Conservation (phyloP, 2,113 vertebrate species). For the Rhynchomys soricoides region DNA sequence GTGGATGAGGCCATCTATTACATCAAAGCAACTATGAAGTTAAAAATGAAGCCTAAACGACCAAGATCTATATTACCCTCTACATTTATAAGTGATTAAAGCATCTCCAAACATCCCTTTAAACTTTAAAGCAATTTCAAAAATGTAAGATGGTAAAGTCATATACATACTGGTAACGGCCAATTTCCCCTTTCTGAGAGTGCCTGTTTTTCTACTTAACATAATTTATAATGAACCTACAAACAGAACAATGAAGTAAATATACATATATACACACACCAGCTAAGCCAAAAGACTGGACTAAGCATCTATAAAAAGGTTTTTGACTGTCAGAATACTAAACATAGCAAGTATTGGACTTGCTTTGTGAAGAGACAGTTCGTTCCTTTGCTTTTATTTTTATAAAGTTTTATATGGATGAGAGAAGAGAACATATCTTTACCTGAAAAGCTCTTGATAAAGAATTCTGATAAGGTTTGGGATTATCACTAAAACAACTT, state of each 20-base stretch:
- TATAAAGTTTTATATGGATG: background rate
- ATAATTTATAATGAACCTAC: conserved; percentile 93
- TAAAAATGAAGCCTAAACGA: conserved; percentile 98
- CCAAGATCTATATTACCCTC: conserved; percentile 95
- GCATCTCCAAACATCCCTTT: conserved; percentile 93
- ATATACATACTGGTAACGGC: conserved; percentile 98
- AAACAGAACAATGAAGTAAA: conserved; percentile 86
- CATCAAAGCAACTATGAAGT: conserved; percentile 99
- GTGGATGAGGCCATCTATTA: conserved; percentile 98
- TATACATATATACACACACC: background rate
- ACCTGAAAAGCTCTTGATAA: background rate
- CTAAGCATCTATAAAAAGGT: background rate
- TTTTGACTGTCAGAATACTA: background rate
- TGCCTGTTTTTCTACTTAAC: conserved; percentile 95
- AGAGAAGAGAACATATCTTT: background rate
- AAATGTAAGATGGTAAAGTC: conserved; percentile 96
- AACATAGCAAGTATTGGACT: background rate
- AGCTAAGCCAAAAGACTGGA: background rate
- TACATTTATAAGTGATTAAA: conserved; percentile 99
- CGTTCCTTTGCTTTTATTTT: background rate
- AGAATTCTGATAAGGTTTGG: background rate
- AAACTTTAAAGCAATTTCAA: conserved; percentile 89
- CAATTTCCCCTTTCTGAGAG: conserved; percentile 96
- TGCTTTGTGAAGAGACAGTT: background rate
- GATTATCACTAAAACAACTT: background rate